Conservation (phyloP, 2,888 invertebrate species). For the Pandemis corylana region DNA sequence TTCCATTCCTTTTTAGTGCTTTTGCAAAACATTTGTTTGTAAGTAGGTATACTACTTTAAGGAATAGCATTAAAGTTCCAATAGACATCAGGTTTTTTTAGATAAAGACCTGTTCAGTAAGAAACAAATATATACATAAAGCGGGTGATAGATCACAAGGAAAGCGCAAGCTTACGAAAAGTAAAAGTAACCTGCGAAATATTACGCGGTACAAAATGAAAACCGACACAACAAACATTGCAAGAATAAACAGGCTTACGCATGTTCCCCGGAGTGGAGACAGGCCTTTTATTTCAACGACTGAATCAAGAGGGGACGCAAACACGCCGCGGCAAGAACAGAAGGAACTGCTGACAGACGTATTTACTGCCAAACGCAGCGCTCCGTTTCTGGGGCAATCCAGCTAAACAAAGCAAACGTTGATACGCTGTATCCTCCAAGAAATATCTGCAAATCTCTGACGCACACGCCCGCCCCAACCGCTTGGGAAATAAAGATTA, state of each 20-base stretch:
- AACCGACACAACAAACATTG: constrained; percentile 31
- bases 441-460: constrained; percentile 67
- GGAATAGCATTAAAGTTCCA: neutral
- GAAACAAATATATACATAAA: neutral
- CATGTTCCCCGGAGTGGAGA: constrained; percentile 35
- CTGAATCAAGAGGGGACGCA: constrained; percentile 50
- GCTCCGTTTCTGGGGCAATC: constrained; percentile 48
- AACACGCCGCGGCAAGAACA: constrained; percentile 51
- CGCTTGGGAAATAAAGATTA: constrained; percentile 75
- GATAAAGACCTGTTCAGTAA: neutral
- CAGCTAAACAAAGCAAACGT: constrained; percentile 57
- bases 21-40: neutral
- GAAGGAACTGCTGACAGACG: constrained; percentile 57
- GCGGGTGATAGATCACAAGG: constrained; percentile 1
- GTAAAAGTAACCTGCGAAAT: constrained; percentile 33
- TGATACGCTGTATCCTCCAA: constrained; percentile 62
- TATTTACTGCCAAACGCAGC: constrained; percentile 60
- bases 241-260: constrained; percentile 35
- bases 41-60: neutral
- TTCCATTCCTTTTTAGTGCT: neutral
- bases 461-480: constrained; percentile 52
- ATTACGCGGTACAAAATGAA: constrained; percentile 31
- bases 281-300: constrained; percentile 39
- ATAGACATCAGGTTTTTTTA: neutral
- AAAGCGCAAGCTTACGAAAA: constrained; percentile 12